These are phyloP conservation scores for Anorthoa munda DNA, from an alignment of 2,888 invertebrate species.

Conservation along the genomic window DNA sequence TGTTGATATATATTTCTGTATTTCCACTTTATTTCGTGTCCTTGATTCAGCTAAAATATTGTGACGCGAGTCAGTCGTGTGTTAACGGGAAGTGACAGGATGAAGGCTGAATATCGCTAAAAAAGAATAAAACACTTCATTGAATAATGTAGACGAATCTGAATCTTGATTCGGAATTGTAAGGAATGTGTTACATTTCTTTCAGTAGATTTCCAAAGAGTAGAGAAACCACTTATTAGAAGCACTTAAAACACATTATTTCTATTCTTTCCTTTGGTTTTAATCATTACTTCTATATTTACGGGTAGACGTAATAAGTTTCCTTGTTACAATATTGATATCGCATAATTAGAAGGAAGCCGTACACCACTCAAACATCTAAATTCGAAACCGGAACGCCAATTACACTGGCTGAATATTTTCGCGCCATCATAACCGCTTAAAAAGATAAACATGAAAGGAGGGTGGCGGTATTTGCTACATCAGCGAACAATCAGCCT, in stretches of 20 bases:
- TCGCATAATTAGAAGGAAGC: not conserved
- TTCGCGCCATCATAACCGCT: constrained; percentile 47
- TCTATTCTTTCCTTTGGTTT: not conserved
- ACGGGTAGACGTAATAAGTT: not conserved
- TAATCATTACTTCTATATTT: not conserved
- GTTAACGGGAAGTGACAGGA: constrained; percentile 24
- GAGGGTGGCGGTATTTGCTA: constrained; percentile 72
- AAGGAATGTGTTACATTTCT: not conserved
- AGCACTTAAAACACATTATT: not conserved
- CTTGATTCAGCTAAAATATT: constrained; percentile 52
- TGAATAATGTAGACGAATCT: constrained; percentile 23
- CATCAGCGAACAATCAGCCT: constrained; percentile 84
- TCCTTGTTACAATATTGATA: constrained; percentile 4
- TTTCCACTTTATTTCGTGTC: constrained; percentile 46
- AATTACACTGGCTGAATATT: constrained; percentile 36
- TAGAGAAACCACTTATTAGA: not conserved
- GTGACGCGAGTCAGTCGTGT: constrained; percentile 39
- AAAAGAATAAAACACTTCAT: constrained; percentile 41
- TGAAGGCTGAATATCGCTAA: constrained; percentile 23
- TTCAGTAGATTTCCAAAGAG: not conserved
- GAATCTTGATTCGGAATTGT: constrained; percentile 19
- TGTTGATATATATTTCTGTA: constrained; percentile 45
- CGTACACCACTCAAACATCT: constrained; percentile 18
- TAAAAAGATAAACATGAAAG: constrained; percentile 64
- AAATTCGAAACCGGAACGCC: constrained; percentile 31